phyloP scores from a whole-genome alignment of 2,797 vertebrate genomes.

The Gymnodraco acuticeps region DNA sequence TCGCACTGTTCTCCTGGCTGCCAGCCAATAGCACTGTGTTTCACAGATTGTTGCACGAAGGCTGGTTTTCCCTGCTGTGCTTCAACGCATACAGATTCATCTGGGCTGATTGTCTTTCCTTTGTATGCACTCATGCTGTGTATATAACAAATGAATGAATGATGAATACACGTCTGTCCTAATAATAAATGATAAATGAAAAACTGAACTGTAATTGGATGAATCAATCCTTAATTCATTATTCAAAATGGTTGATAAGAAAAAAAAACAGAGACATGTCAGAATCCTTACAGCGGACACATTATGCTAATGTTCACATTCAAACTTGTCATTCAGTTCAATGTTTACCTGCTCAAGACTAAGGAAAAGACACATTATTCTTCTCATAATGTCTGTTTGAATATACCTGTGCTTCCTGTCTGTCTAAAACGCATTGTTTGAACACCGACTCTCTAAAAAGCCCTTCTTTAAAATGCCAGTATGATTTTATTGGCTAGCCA shows the following conservation, averaged over 20 bases:
- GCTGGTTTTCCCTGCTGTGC: slow-evolving; percentile 23
- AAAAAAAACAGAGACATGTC: background rate
- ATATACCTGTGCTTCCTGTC: too few species aligned
- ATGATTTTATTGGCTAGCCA: too few species aligned
- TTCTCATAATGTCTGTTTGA: too few species aligned
- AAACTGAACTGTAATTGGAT: background rate
- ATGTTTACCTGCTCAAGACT: too few species aligned
- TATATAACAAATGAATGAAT: slow-evolving; percentile 6
- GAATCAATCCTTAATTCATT: background rate
- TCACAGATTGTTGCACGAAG: slow-evolving; percentile 7
- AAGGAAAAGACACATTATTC: too few species aligned
- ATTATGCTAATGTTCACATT: too few species aligned
- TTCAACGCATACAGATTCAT: background rate
- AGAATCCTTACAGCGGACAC: too few species aligned
- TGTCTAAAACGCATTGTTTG: too few species aligned
- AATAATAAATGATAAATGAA: background rate
- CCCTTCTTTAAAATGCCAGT: too few species aligned
- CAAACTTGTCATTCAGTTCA: too few species aligned
- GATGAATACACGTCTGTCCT: slow-evolving; percentile 8
- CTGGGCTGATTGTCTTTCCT: slow-evolving; percentile 1
- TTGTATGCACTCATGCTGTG: background rate
- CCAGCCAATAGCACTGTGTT: slow-evolving; percentile 23
- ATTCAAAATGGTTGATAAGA: background rate
- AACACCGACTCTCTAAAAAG: too few species aligned
- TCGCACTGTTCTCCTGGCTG: slow-evolving; percentile 44